A percentile compares a stretch with the other conserved stretches of the same genome.
phyloP scores from a whole-genome alignment of 2,888 invertebrate genomes.

The Lasioglossum morio region DNA sequence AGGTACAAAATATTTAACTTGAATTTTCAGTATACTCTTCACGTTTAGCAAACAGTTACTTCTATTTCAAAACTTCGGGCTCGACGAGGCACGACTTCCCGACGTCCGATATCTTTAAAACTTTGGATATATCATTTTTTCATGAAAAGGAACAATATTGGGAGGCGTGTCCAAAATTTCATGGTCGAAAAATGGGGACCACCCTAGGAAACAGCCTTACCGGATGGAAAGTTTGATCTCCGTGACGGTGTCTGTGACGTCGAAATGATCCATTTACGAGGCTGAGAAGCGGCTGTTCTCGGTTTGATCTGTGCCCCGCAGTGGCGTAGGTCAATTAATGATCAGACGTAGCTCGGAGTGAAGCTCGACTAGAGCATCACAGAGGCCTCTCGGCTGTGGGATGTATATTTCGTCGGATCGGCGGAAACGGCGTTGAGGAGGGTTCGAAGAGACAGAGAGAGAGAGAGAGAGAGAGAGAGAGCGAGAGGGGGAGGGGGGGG shows the following conservation, averaged over 20 bases:
- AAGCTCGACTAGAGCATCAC: not conserved
- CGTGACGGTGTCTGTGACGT: not conserved
- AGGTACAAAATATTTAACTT: too few species aligned
- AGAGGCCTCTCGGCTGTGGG: not conserved
- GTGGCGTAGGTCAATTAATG: not conserved
- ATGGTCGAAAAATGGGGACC: too few species aligned
- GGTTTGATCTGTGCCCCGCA: conserved; percentile 3
- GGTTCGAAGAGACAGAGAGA: not conserved
- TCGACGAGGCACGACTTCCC: too few species aligned
- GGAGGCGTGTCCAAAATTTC: too few species aligned
- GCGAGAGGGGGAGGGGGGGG: not conserved
- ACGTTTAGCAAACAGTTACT: too few species aligned
- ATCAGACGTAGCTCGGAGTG: not conserved
- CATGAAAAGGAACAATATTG: too few species aligned
- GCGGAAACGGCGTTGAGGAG: not conserved
- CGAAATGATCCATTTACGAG: not conserved
- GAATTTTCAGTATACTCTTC: too few species aligned
- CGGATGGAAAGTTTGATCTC: not conserved
- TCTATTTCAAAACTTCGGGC: too few species aligned
- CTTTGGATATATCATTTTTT: too few species aligned
- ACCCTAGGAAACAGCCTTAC: not conserved
- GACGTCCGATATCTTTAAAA: too few species aligned
- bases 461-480: not conserved
- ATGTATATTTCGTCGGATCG: not conserved
- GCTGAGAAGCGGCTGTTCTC: not conserved